Conservation (phyloP, 2,113 vertebrate species). For the Boleophthalmus pectinirostris region DNA sequence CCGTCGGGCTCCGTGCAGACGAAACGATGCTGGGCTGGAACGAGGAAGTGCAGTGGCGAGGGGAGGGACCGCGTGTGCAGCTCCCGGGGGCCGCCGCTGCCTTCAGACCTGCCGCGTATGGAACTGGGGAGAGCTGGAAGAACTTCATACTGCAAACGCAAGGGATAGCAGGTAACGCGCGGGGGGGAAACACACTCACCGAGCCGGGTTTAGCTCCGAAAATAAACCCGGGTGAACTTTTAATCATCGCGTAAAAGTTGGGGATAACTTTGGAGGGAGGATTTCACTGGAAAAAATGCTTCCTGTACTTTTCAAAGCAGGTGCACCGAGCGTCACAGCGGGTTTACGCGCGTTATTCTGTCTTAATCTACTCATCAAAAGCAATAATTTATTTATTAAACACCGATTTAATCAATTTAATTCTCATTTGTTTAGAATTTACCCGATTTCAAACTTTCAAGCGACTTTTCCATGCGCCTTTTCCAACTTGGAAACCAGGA, state of each 20-base stretch:
- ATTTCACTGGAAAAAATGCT: constrained; percentile 55
- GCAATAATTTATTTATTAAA: neutral
- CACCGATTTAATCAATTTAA: neutral
- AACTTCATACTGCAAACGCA: constrained; percentile 84
- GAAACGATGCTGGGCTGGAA: constrained; percentile 87
- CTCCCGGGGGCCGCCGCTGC: constrained; percentile 82
- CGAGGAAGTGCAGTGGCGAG: constrained; percentile 89
- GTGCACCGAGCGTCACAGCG: constrained; percentile 71
- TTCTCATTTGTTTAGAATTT: neutral
- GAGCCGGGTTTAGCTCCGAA: constrained; percentile 20
- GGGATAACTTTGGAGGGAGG: neutral
- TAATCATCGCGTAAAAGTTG: neutral
- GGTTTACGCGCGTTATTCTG: constrained; percentile 33
- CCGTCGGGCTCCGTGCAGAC: constrained; percentile 72
- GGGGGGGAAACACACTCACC: constrained; percentile 38
- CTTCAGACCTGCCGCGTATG: constrained; percentile 85
- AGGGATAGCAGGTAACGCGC: constrained; percentile 85
- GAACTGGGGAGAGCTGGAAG: constrained; percentile 83
- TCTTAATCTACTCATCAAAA: neutral
- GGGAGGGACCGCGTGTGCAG: constrained; percentile 84
- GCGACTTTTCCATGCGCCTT: neutral
- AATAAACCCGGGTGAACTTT: neutral
- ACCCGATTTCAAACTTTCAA: neutral
- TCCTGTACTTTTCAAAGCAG: constrained; percentile 72
- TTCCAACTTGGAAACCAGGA: neutral